These are phyloP conservation scores for Ranitomeya imitator DNA, from an alignment of 2,113 vertebrate species.

Conservation along the genomic window DNA sequence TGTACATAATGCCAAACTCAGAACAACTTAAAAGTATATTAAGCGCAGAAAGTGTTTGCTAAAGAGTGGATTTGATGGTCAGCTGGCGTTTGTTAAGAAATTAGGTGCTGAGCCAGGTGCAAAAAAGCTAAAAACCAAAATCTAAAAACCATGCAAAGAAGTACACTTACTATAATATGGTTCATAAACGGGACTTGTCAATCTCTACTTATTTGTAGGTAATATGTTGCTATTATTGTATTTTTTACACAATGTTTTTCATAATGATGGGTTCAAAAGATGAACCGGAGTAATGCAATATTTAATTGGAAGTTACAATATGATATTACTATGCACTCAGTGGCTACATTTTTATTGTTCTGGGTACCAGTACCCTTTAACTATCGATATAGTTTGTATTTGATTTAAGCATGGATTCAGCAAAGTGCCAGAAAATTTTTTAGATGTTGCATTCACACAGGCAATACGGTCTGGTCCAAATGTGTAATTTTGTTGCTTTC, in stretches of 20 bases:
- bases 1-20: constrained; percentile 30
- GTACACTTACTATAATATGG: not conserved
- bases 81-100: constrained; percentile 4
- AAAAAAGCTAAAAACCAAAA: constrained; percentile 21
- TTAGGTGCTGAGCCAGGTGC: constrained; percentile 28
- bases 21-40: not conserved
- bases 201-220: not conserved
- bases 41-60: not conserved
- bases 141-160: constrained; percentile 35
- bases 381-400: not conserved
- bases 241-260: constrained; percentile 9
- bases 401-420: not conserved
- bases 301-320: not conserved
- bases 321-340: not conserved
- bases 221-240: not conserved
- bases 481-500: no score
- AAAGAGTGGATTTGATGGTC: constrained; percentile 1
- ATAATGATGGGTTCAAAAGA: not conserved
- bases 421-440: no score
- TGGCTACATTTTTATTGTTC: not conserved
- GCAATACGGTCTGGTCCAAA: no score
- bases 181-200: constrained; percentile 8
- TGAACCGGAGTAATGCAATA: not conserved
- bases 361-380: not conserved
- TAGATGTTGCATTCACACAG: no score